Percentiles rank a stretch among this genome's conserved stretches.
phyloP scores from a whole-genome alignment of 2,113 vertebrate species.

The Pseudopodoces humilis region DNA sequence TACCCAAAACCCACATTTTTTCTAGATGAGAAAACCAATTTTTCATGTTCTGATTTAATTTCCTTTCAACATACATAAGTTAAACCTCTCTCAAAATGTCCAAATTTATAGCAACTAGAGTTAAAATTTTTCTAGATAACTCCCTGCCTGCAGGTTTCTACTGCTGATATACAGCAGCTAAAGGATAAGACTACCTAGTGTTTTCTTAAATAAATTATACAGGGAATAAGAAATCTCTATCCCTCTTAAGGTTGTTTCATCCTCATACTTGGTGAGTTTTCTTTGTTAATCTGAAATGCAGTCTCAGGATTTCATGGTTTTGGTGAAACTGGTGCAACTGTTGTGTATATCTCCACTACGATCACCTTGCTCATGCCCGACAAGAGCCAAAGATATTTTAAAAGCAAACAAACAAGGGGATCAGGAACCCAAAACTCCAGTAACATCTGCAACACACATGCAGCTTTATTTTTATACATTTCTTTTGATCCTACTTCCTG shows the following conservation, averaged over 20 bases:
- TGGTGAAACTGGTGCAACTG: neutral
- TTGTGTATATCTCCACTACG: neutral
- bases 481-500: conserved; percentile 60
- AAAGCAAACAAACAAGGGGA: conserved; percentile 59
- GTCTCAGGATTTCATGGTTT: neutral
- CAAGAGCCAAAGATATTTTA: conserved; percentile 19
- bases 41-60: neutral
- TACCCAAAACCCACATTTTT: neutral
- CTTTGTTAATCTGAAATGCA: neutral
- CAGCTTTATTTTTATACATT: conserved; percentile 28
- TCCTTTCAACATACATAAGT: neutral
- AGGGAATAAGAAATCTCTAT: neutral
- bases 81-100: neutral
- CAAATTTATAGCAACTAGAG: neutral
- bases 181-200: neutral
- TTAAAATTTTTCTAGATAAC: neutral
- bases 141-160: neutral
- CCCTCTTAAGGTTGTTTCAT: neutral
- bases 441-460: conserved; percentile 67
- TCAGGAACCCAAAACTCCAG: conserved; percentile 2
- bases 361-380: neutral
- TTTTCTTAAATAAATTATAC: neutral
- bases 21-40: neutral
- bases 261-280: neutral
- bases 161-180: neutral